These are phyloP conservation scores for Sarcophaga variegata DNA, from an alignment of 2,888 invertebrate genomes.

Conservation along the genomic window DNA sequence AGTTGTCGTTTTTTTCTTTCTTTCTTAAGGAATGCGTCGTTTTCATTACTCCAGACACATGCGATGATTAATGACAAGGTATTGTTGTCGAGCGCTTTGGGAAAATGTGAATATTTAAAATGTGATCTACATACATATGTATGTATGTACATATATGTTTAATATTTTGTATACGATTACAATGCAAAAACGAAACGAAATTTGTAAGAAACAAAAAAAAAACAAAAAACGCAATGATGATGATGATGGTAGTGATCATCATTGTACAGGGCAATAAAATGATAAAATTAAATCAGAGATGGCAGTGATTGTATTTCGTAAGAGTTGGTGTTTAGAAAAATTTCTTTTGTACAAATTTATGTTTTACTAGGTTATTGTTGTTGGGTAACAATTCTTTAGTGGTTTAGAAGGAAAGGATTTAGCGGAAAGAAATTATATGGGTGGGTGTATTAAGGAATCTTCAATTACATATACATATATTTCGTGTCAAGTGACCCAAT, in stretches of 20 bases:
- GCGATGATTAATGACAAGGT: conserved; percentile 69
- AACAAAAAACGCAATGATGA: background rate
- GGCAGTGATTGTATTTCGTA: background rate
- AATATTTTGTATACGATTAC: conserved; percentile 47
- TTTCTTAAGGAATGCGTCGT: conserved; percentile 63
- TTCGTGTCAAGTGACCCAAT: too few species aligned
- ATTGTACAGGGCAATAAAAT: background rate
- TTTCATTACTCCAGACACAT: conserved; percentile 68
- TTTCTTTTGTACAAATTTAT: too few species aligned
- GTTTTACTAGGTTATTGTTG: too few species aligned
- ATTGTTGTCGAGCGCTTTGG: conserved; percentile 57
- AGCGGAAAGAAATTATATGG: background rate
- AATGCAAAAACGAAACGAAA: conserved; percentile 26
- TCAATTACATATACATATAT: too few species aligned
- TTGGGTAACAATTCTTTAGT: too few species aligned
- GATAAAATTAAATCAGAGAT: conserved; percentile 24
- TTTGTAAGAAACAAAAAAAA: background rate
- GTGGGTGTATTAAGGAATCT: background rate
- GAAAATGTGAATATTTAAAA: conserved; percentile 65
- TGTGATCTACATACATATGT: conserved; percentile 46
- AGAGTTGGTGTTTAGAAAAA: background rate
- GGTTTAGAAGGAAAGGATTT: conserved; percentile 17
- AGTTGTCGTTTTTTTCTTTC: conserved; percentile 38
- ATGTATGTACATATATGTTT: conserved; percentile 11
- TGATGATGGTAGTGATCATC: background rate